phyloP scores from a whole-genome alignment of 2,113 vertebrate species.

The Festucalex cinctus region DNA sequence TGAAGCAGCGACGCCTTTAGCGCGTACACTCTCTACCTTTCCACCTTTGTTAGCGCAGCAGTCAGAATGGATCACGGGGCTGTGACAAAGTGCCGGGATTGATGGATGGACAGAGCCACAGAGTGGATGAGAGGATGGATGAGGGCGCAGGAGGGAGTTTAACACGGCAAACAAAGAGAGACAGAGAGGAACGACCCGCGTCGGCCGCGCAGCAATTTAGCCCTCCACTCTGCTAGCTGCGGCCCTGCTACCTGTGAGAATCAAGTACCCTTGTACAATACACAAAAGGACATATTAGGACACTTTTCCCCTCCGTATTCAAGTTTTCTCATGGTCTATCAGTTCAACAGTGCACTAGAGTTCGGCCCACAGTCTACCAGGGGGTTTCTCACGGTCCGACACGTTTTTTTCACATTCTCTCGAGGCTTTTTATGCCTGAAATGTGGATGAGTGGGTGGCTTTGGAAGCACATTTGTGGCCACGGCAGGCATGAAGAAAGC shows the following conservation, averaged over 20 bases:
- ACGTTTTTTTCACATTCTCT: too few species aligned
- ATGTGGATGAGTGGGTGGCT: too few species aligned
- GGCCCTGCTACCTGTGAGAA: constrained; percentile 76
- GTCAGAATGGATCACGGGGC: constrained; percentile 85
- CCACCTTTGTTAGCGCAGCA: constrained; percentile 39
- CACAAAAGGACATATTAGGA: not conserved
- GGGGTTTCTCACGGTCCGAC: too few species aligned
- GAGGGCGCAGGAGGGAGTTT: constrained; percentile 85
- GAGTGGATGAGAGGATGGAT: constrained; percentile 98
- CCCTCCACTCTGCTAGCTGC: constrained; percentile 82
- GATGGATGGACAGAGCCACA: constrained; percentile 96
- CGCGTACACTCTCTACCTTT: constrained; percentile 36
- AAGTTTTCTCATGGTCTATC: too few species aligned
- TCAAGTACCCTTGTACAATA: not conserved
- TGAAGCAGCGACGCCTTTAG: constrained; percentile 24
- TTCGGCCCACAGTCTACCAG: too few species aligned
- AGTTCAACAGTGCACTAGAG: too few species aligned
- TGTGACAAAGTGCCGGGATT: constrained; percentile 95
- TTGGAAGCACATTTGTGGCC: too few species aligned
- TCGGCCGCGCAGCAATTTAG: constrained; percentile 93
- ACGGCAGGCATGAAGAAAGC: too few species aligned
- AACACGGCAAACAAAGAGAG: constrained; percentile 97
- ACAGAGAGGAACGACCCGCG: constrained; percentile 96
- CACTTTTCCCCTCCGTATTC: too few species aligned
- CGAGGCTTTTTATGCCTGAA: too few species aligned